Evolutionary conservation across 1,140 invertebrate genomes (phyloP), one percentile per base, ranked within the genome.

Genomic region (Zophobas morio): DNA sequence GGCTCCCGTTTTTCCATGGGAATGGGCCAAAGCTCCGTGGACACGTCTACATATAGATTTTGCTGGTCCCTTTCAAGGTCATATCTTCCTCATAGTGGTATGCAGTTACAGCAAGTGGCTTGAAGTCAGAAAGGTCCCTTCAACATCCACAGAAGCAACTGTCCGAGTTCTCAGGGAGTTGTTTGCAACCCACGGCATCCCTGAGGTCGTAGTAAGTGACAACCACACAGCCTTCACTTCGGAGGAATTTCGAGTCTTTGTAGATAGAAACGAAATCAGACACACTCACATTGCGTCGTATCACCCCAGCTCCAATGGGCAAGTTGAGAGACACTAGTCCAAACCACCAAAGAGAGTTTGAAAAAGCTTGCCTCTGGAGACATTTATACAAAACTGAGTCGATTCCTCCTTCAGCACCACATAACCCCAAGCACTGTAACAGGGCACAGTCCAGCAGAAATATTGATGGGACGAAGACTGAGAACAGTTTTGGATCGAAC

Each of bases 31-130:
- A 32, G 81, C 72, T 36, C 87, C 86, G 1, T 90, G 87, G 86
- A 78, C 85, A 20, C 78, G 88, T 60, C 49, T 90, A 0, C 88
- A 90, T 77, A 81, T 88, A 0, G 90, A 90, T 79, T 89, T 88
- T 80, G 86, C 86, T 1, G 87, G 88, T 6, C 87, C 85, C n/a
- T 85, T 87, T 53, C 54, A 83, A 42, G 81, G 80, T 0, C 76
- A 84, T 66, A 84, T 79, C 76, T 88, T 86, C 76, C 73, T 88
- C 6, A 8, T 46, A 8, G 3, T 46, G 42, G 6, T 46, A 46
- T 3, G 3, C 6, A 46, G 42, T 46, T 85, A 83, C 74, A 85
- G 85, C 0, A 87, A 86, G 77, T 89, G 85, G 85, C 78, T 85
- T 32, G 86, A 88, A 79, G 81, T 88, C 32, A n/a, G 51, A 33